A percentile compares a stretch with the other conserved stretches of the same genome.
Conservation (phyloP, 2,113 vertebrate genomes). For the Aleadryas rufinucha region DNA sequence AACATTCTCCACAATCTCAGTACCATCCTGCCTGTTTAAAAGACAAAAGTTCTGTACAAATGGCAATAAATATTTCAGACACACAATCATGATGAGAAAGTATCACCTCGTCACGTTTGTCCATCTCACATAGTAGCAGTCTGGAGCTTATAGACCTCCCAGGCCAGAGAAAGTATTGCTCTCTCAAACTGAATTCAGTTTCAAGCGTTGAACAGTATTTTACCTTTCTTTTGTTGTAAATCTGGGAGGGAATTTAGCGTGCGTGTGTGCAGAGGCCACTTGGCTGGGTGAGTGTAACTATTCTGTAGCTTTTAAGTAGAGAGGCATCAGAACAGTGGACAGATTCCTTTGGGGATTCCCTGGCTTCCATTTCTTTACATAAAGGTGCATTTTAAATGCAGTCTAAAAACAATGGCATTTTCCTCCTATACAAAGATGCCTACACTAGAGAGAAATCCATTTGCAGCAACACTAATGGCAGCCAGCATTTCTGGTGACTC, state of each 20-base stretch:
- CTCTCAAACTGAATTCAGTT: not conserved
- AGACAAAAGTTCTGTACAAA: not conserved
- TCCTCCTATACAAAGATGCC: not conserved
- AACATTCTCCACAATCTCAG: not conserved
- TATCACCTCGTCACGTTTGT: not conserved
- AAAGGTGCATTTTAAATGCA: not conserved
- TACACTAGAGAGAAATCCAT: not conserved
- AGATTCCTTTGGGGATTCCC: not conserved
- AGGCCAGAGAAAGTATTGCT: not conserved
- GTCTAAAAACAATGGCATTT: not conserved
- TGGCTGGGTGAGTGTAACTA: not conserved
- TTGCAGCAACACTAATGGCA: not conserved
- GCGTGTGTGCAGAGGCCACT: not conserved
- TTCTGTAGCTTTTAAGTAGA: not conserved
- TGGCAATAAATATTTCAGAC: not conserved
- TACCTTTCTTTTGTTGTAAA: not conserved
- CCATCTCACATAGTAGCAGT: not conserved
- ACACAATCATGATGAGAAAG: rapidly evolving
- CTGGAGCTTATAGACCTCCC: not conserved
- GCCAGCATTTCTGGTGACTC: not conserved
- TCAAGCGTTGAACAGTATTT: not conserved
- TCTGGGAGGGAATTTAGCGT: not conserved
- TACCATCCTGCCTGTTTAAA: not conserved
- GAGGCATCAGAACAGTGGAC: not conserved
- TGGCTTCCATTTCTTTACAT: not conserved